Evolutionary conservation across 92 coral and sea anemone species (phyloP).

Genomic region (Phenganax stokvisi): DNA sequence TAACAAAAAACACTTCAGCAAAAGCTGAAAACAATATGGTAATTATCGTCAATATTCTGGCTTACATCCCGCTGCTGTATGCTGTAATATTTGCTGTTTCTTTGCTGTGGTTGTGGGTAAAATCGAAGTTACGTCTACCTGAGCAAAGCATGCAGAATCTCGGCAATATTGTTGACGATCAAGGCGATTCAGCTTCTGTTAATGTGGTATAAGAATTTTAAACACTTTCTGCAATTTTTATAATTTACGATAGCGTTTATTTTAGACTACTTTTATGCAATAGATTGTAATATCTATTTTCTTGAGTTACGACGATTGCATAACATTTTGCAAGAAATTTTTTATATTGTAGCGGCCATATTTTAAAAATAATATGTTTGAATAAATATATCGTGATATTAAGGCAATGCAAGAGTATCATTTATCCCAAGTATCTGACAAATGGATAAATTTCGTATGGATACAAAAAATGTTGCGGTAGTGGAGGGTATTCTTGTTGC

Average conservation of each 20-base stretch:
- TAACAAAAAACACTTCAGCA: slow-evolving; percentile 28
- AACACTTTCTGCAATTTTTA: not conserved
- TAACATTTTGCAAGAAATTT: too few relatives aligned
- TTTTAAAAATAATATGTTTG: too few relatives aligned
- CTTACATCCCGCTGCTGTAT: slow-evolving; percentile 75
- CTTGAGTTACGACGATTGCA: too few relatives aligned
- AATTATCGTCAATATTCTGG: slow-evolving; percentile 48
- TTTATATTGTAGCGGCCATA: too few relatives aligned
- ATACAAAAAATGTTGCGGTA: too few relatives aligned
- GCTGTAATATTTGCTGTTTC: slow-evolving; percentile 41
- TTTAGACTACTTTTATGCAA: too few relatives aligned
- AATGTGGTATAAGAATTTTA: not conserved
- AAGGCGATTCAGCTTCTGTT: not conserved
- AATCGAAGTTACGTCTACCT: not conserved
- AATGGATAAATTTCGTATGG: too few relatives aligned
- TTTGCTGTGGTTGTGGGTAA: not conserved
- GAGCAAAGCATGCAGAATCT: not conserved
- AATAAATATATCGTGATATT: too few relatives aligned
- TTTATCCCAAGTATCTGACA: too few relatives aligned
- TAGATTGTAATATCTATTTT: too few relatives aligned
- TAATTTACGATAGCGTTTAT: not conserved
- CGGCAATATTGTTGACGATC: not conserved
- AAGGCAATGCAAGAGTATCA: too few relatives aligned
- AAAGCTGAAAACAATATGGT: slow-evolving; percentile 35
- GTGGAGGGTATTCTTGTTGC: too few relatives aligned